These are phyloP conservation scores for Sclerodermus sp. DNA, from an alignment of 2,888 invertebrate genomes.

Conservation along the genomic window DNA sequence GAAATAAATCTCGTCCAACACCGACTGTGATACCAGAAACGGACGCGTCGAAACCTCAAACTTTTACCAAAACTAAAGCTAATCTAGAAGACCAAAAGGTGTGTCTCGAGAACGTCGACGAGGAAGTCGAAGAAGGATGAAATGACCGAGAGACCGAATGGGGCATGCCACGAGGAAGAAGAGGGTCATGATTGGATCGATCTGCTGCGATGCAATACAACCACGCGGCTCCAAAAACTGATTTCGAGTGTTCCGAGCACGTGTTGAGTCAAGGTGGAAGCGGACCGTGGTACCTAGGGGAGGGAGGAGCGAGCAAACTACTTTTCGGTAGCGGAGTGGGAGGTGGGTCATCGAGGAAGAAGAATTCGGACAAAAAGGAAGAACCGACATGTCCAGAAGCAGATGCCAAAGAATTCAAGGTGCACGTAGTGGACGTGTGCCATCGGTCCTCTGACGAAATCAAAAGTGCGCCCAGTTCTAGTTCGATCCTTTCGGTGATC, in stretches of 20 bases:
- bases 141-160: too few species aligned
- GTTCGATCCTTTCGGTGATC: conserved; percentile 1
- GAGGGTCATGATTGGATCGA: conserved; percentile 2
- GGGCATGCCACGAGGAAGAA: conserved; percentile 7
- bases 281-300: neutral
- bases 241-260: conserved; percentile 1
- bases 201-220: neutral
- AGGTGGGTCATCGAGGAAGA: conserved; percentile 26
- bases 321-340: neutral
- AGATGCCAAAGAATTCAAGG: conserved; percentile 48
- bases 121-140: too few species aligned
- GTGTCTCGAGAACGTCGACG: too few species aligned
- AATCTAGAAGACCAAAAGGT: too few species aligned
- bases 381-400: conserved; percentile 45
- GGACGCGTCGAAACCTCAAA: too few species aligned
- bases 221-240: neutral
- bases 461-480: conserved; percentile 21
- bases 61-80: too few species aligned
- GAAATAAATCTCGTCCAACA: too few species aligned
- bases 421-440: conserved; percentile 33
- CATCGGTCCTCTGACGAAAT: conserved; percentile 16
- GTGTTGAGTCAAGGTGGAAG: conserved; percentile 7
- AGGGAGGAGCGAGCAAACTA: neutral
- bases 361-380: conserved; percentile 44
- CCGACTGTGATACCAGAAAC: too few species aligned